Conservation (phyloP, 1,140 invertebrate genomes). For the Watersipora subatra region DNA sequence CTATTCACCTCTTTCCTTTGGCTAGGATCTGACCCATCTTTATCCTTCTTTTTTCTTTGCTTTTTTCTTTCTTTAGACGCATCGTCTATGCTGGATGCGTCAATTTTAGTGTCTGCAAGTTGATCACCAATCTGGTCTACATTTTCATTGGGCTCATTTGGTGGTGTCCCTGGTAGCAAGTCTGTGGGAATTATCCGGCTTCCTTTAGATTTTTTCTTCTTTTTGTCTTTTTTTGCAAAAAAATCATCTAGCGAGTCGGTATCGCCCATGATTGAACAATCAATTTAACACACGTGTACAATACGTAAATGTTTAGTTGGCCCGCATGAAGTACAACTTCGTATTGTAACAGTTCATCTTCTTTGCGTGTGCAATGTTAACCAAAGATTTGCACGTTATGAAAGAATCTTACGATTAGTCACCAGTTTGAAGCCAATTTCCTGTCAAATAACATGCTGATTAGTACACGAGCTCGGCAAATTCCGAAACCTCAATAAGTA, state of each 20-base stretch:
- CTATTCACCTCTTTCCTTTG: background rate
- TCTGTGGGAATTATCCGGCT: background rate
- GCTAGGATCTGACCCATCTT: background rate
- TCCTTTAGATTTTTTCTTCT: background rate
- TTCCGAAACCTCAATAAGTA: too few relatives aligned
- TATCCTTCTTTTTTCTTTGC: background rate
- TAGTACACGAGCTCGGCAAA: too few relatives aligned
- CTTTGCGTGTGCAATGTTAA: too few relatives aligned
- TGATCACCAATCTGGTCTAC: background rate
- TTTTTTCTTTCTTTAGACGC: background rate
- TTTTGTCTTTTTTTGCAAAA: background rate
- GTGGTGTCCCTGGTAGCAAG: background rate
- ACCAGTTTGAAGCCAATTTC: too few relatives aligned
- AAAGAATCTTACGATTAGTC: too few relatives aligned
- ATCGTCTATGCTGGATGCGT: background rate
- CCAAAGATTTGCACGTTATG: too few relatives aligned
- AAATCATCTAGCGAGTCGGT: background rate
- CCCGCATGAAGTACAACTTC: too few relatives aligned
- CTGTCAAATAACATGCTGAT: too few relatives aligned
- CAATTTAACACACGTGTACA: background rate
- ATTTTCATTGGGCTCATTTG: background rate
- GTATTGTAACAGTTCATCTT: too few relatives aligned
- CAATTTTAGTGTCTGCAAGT: background rate
- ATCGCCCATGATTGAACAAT: too few relatives aligned
- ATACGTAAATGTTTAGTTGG: too few relatives aligned